Evolutionary conservation across 2,113 vertebrate genomes (phyloP), one percentile per base, ranked within the genome.

Genomic region (Gasterosteus aculeatus): DNA sequence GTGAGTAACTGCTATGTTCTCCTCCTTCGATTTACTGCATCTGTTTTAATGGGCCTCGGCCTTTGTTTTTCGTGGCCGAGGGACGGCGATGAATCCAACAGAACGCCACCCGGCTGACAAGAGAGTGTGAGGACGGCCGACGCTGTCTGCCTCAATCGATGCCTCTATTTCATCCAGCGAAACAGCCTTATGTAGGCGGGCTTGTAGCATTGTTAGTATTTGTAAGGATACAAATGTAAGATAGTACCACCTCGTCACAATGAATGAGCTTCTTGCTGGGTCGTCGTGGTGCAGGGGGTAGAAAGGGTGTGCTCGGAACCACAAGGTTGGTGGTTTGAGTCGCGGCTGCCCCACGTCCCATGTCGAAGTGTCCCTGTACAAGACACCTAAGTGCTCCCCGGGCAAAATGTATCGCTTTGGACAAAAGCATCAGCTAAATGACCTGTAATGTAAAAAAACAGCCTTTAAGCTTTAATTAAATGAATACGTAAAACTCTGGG

Each of bases 61-160:
- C 69, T 81, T 82, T 87, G 72, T 80, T 84, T 83, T 41, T 41
- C n/a, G 72, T 0, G 75, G 72, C 71, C 12, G 66, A 80, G 67
- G 61, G 64, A 69, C 49, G 66, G 75, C 79, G 39, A 81, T 92
- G 61, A 86, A 90, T 93, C 80, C 83, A 53, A 56, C 75, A 44
- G 74, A 76, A 59, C n/a, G 64, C 78, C 73, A 67, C 62, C 26
- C 14, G 54, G 70, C 72, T 78, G 83, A 83, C 85, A 75, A 75
- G 72, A 61, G 75, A 62, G 81, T 83, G 69, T 75, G 49, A 69
- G 22, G 56, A 84, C 46, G 51, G 62, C 47, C 56, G 69, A 79
- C 61, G 19, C 77, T 70, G 73, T 87, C 78, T 68, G 64, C 74
- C 72, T 69, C 44, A 82, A 78, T 85, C 69, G 67, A 77, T 82